Evolutionary conservation across 2,113 vertebrate genomes (phyloP).

Genomic region (Narcine bancroftii): DNA sequence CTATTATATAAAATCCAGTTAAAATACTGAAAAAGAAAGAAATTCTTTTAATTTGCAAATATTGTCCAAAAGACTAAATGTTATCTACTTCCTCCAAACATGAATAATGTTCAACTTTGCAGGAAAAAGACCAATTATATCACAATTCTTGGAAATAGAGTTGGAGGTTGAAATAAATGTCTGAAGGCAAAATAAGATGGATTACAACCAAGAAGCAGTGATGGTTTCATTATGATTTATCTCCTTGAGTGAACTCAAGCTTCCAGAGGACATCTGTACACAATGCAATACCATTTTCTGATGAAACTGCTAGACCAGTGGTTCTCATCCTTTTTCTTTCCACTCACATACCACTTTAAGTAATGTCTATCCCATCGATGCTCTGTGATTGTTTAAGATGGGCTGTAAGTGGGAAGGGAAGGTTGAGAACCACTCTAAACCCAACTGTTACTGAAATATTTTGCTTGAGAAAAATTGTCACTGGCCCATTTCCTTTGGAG

Average conservation of each 20-base stretch:
- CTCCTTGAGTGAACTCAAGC: background rate
- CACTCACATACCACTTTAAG: too few species aligned
- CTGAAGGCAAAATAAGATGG: background rate
- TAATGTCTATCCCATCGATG: too few species aligned
- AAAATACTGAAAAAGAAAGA: too few species aligned
- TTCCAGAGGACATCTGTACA: background rate
- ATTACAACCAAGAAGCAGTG: background rate
- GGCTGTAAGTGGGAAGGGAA: too few species aligned
- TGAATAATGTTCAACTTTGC: background rate
- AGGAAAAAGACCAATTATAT: background rate
- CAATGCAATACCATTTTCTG: background rate
- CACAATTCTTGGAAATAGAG: slow-evolving; percentile 5
- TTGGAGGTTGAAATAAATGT: background rate
- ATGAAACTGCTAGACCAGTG: background rate
- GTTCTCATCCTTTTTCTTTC: too few species aligned
- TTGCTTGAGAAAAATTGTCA: too few species aligned
- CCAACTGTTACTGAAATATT: too few species aligned
- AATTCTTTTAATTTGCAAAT: too few species aligned
- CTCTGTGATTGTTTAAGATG: too few species aligned
- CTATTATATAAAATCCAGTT: too few species aligned
- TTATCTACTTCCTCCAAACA: background rate
- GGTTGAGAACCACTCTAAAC: too few species aligned
- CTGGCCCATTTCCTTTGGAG: too few species aligned
- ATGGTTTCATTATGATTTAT: background rate
- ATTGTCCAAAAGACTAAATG: background rate